Percentiles rank a stretch among this genome's conserved stretches.
Conservation (phyloP, 1,140 invertebrate species). For the Lepidurus apus region DNA sequence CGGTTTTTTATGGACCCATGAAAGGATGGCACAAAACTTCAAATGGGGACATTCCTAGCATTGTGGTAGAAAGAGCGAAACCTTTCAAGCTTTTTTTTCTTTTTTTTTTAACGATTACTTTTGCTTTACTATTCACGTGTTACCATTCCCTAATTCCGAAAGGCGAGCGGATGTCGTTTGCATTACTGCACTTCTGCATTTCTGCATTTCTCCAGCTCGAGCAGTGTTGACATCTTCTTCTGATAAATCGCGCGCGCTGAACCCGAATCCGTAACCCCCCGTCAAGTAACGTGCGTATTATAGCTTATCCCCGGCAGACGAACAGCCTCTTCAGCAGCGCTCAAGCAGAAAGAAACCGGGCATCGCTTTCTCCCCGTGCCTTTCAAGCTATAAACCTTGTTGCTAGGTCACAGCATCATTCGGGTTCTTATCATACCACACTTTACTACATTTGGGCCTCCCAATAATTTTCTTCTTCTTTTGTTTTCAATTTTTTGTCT, state of each 20-base stretch:
- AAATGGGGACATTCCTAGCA: not conserved
- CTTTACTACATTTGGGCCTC: not conserved
- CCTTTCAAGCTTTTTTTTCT: not conserved
- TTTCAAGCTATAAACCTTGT: not conserved
- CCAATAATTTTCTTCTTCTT: not conserved
- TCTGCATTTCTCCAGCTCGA: not conserved
- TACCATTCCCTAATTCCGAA: not conserved
- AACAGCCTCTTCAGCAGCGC: not conserved
- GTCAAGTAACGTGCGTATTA: not conserved
- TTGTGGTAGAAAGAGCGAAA: not conserved
- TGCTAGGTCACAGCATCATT: slow-evolving; percentile 4
- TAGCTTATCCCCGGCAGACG: not conserved
- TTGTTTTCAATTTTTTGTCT: not conserved
- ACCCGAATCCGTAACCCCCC: not conserved
- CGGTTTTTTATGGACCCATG: not conserved
- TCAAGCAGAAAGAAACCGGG: slow-evolving; percentile 1
- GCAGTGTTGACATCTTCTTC: not conserved
- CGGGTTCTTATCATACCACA: slow-evolving; percentile 3
- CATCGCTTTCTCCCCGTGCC: not conserved
- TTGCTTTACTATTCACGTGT: not conserved
- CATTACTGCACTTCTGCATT: not conserved
- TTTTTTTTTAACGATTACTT: not conserved
- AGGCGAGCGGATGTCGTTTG: not conserved
- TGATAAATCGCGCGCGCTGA: not conserved
- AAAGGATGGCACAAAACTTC: slow-evolving; percentile 10